Conservation (phyloP, 2,888 invertebrate species). For the Axea sp. region DNA sequence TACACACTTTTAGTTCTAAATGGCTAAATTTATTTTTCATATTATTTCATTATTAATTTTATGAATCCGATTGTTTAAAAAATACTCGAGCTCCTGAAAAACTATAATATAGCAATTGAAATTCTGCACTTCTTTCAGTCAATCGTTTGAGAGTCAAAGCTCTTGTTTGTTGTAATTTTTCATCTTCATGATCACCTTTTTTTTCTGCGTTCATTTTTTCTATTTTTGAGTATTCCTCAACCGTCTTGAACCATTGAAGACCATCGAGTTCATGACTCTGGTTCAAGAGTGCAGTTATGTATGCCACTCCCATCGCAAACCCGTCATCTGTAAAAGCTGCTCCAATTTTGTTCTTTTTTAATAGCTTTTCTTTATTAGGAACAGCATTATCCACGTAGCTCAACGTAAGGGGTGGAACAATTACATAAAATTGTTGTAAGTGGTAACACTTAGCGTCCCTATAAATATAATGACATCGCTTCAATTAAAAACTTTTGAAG, state of each 20-base stretch:
- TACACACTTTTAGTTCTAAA: no score
- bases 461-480: neutral
- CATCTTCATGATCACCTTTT: slow-evolving; percentile 83
- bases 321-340: slow-evolving; percentile 98
- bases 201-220: slow-evolving; percentile 84
- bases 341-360: slow-evolving; percentile 92
- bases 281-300: slow-evolving; percentile 93
- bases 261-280: slow-evolving; percentile 92
- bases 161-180: slow-evolving; percentile 95
- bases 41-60: neutral
- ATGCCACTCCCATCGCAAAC: slow-evolving; percentile 97
- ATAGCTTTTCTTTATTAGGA: slow-evolving; percentile 94
- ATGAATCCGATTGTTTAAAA: slow-evolving; percentile 84
- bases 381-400: slow-evolving; percentile 97
- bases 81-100: slow-evolving; percentile 97
- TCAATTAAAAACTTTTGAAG: neutral
- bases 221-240: slow-evolving; percentile 85
- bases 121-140: slow-evolving; percentile 82
- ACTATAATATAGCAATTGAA: slow-evolving; percentile 93
- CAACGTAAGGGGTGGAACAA: slow-evolving; percentile 94
- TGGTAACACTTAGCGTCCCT: slow-evolving; percentile 87
- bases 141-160: slow-evolving; percentile 93
- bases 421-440: slow-evolving; percentile 94
- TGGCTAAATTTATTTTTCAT: slow-evolving; percentile 1
- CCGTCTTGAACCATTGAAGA: slow-evolving; percentile 96